Evolutionary conservation across 2,113 vertebrate genomes (phyloP), one percentile per base, ranked within the genome.

Genomic region (Machaerirhynchus nigripectus): DNA sequence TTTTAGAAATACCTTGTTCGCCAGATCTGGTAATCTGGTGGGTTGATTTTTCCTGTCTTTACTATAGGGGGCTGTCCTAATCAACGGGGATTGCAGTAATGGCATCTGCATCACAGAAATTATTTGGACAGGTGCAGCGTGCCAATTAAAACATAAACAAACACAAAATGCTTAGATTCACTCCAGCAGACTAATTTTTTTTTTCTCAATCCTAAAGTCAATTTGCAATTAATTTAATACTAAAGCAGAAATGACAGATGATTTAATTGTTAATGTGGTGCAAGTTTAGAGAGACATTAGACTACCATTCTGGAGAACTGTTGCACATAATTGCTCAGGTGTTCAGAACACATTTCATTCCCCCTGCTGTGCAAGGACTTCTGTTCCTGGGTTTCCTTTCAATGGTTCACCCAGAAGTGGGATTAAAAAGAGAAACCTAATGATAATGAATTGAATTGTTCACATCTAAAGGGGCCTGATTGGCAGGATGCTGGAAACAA

Each of bases 391-490:
- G 83, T 97, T 96, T 82, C 46, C 91, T 98, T 98, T 97, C 97
- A 70, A 78, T 53, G 76, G 83, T 84, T 91, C 23, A 93, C 96
- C 96, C 96, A 95, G 95, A 98, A 97, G 98, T 96, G 95, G 92
- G 88, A 97, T 96, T 97, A 96, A 95, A 95, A 97, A 95, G 93
- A 88, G 92, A 87, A 59, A 90, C 95, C 94, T 98, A 98, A 98
- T 97, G 97, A 97, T 98, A 98, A 98, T 98, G 98, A 98, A 98
- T 98, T 98, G 96, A 98, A 98, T 98, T 98, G 97, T 97, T 97
- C 91, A 87, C 83, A 88, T 95, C 96, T 96, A 96, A 98, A 97
- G 95, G 87, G 97, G 94, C 20, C 84, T 91, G 97, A 97, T 68
- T 98, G 98, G 97, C 98, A 98, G 95, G 52, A 80, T 96, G 96